Conservation (phyloP, 2,888 invertebrate species). For the Zele albiditarsus region DNA sequence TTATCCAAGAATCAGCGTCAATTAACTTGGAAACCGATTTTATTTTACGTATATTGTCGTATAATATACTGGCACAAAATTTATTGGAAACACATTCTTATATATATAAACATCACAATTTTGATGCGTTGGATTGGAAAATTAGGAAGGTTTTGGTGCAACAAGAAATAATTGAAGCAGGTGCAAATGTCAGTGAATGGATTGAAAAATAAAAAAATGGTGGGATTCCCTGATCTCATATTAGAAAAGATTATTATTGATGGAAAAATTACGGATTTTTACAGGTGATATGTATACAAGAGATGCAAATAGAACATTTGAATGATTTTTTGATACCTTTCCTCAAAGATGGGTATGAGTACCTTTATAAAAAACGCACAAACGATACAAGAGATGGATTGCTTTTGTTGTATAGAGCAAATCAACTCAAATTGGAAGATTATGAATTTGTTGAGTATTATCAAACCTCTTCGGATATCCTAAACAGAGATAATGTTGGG, state of each 20-base stretch:
- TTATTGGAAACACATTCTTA: constrained; percentile 83
- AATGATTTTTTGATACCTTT: constrained; percentile 76
- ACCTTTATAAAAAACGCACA: constrained; percentile 89
- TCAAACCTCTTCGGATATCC: constrained; percentile 77
- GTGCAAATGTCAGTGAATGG: constrained; percentile 77
- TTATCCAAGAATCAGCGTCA: constrained; percentile 53
- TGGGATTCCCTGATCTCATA: not conserved
- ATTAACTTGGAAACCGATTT: constrained; percentile 70
- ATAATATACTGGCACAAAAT: constrained; percentile 92
- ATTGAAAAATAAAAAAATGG: constrained; percentile 10
- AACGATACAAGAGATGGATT: constrained; percentile 90
- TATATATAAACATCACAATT: constrained; percentile 80
- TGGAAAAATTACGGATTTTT: constrained; percentile 43
- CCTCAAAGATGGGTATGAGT: constrained; percentile 79
- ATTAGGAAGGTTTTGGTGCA: constrained; percentile 77
- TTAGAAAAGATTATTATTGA: constrained; percentile 30
- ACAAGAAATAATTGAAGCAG: constrained; percentile 75
- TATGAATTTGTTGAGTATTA: constrained; percentile 82
- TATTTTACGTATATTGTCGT: constrained; percentile 83
- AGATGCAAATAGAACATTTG: constrained; percentile 88
- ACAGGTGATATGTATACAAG: constrained; percentile 91
- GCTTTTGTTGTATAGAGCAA: constrained; percentile 86
- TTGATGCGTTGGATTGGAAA: constrained; percentile 80
- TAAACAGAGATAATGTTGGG: constrained; percentile 92
- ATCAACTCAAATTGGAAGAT: constrained; percentile 80